Conservation (phyloP, 2,888 invertebrate genomes). For the Pecten maximus region DNA sequence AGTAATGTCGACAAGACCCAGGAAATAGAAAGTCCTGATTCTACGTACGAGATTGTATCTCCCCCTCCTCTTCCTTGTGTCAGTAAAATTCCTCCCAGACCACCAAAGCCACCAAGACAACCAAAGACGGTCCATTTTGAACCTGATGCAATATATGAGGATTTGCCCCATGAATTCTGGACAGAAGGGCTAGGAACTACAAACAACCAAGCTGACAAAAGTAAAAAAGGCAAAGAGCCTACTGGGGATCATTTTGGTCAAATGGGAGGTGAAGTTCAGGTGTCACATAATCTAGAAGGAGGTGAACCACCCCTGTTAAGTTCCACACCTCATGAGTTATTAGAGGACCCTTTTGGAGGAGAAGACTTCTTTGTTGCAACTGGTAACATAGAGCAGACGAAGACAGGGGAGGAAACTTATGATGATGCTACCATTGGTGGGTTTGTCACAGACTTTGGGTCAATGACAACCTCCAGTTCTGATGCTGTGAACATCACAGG, state of each 20-base stretch:
- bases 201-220: neutral
- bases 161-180: constrained; percentile 6
- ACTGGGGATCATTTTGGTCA: neutral
- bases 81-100: constrained; percentile 10
- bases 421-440: neutral
- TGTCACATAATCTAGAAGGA: neutral
- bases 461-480: neutral
- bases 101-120: constrained; percentile 13
- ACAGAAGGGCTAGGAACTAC: neutral
- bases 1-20: neutral
- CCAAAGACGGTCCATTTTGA: neutral
- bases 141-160: neutral
- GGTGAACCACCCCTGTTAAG: neutral
- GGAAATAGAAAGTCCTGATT: neutral
- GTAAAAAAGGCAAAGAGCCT: neutral
- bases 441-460: neutral
- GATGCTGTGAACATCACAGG: neutral
- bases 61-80: constrained; percentile 20
- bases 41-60: neutral
- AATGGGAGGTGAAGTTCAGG: neutral
- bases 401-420: neutral
- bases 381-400: neutral
- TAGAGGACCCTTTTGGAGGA: neutral
- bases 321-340: neutral
- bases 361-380: neutral